A percentile compares a stretch with the other conserved stretches of the same genome.
phyloP scores from a whole-genome alignment of 1,140 invertebrate genomes.

The Hormaphis cornu region DNA sequence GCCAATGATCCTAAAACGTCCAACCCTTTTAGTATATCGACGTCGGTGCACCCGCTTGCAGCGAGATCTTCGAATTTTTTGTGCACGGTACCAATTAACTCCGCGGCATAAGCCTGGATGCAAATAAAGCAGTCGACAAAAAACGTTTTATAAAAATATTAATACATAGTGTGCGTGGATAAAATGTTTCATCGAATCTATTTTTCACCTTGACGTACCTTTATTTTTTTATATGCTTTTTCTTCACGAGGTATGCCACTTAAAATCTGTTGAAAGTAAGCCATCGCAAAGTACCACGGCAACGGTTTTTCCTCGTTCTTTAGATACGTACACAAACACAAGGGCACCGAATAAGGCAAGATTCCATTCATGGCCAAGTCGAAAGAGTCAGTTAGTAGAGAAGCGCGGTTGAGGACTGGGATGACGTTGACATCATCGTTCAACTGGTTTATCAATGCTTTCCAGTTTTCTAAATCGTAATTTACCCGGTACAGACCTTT shows the following conservation, averaged over 20 bases:
- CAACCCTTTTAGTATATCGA: no score
- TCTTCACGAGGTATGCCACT: not conserved
- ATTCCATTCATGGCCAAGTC: slow-evolving; percentile 53
- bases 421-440: slow-evolving; percentile 42
- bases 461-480: slow-evolving; percentile 62
- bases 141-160: no score
- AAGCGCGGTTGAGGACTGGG: slow-evolving; percentile 64
- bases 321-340: slow-evolving; percentile 43
- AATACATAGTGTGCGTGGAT: no score
- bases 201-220: no score
- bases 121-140: no score
- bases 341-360: slow-evolving; percentile 28
- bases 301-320: slow-evolving; percentile 46
- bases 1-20: no score
- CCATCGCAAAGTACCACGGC: slow-evolving; percentile 46
- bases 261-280: not conserved
- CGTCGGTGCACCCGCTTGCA: no score
- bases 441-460: slow-evolving; percentile 44
- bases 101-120: no score
- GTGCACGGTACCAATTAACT: no score
- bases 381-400: slow-evolving; percentile 72
- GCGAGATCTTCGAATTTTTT: no score
- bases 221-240: slow-evolving; percentile 46
- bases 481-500: slow-evolving; percentile 59
- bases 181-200: no score